Base-by-base conservation (phyloP, 2,888 invertebrate genomes). In the Rapana venosa region DNA sequence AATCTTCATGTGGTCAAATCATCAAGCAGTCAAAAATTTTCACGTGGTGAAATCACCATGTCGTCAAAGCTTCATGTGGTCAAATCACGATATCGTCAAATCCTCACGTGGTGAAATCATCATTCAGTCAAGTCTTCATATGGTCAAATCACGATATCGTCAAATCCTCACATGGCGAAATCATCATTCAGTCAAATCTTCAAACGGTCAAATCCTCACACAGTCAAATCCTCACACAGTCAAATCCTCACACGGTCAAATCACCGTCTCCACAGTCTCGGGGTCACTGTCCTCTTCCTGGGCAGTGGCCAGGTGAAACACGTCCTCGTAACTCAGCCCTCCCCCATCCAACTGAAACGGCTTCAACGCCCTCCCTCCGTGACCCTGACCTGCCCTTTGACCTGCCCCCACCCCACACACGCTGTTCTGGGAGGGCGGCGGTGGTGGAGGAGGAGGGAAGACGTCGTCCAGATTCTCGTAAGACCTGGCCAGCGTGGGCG, bases 381-480 rank as follows among this genome's bases (percentile, higher is more conserved):
- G 83, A 84, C 66, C 58, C 70, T 66, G 36, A 32, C 58, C 32
- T 1, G n/a, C 13, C 13, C 17, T 26, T 36, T 61, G 88, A 88
- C 66, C 86, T 47, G 4, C 47, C 47, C 47, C 47, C 2, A 5
- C 2, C 58, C 61, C n/a, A 13, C 15, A 32, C 6, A 32, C 22
- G 32, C 6, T 79, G 79, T 58, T 56, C 11, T 36, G 81, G 15
- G 47, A 61, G 61, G n/a, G 11, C 70, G 74, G 20, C 6, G 81
- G 26, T 22, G 81, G 30, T 0, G 77, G 32, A 11, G 77, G 32
- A 11, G 79, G 79, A 15, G 84, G 70, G 70, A 89, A 89, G 56
- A 89, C 89, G 20, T 89, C 89, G 74, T 89, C 89, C 5, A 89
- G 85, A 61, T 89, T 74, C 56, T 89, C 89, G 56, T 89, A 89